A percentile compares a stretch with the other conserved stretches of the same genome.
Evolutionary conservation across 92 coral and sea anemone species (phyloP).

Genomic region (Meandrina meandrites): DNA sequence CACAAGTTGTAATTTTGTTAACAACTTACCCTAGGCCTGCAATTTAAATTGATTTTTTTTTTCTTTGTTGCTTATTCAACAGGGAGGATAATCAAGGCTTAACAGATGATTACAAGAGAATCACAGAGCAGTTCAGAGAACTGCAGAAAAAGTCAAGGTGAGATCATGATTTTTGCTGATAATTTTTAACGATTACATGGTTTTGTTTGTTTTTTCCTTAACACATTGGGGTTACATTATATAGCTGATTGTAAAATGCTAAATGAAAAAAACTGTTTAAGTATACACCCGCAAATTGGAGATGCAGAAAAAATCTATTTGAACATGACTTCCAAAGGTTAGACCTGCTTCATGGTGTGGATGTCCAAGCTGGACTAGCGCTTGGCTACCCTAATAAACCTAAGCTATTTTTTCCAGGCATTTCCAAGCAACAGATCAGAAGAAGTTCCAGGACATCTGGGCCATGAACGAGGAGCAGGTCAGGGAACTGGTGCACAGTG

Average conservation of each 20-base stretch:
- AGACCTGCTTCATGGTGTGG: too few species aligned
- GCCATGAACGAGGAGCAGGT: conserved; percentile 92
- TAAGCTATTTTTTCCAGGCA: conserved; percentile 59
- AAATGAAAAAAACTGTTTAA: too few species aligned
- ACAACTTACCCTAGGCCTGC: neutral
- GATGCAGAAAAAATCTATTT: too few species aligned
- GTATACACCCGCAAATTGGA: too few species aligned
- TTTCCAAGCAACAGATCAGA: conserved; percentile 93
- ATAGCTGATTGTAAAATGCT: neutral
- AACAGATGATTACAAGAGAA: conserved; percentile 96
- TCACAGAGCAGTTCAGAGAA: conserved; percentile 97
- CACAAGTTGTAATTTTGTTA: neutral
- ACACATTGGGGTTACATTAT: neutral
- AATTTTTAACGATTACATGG: neutral
- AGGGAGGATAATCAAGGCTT: conserved; percentile 95
- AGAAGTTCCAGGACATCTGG: conserved; percentile 98
- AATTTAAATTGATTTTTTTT: neutral
- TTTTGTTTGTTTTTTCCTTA: neutral
- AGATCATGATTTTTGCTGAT: neutral
- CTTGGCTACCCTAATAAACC: too few species aligned
- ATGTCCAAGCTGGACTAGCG: too few species aligned
- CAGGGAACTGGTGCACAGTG: conserved; percentile 79
- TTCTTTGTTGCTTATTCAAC: neutral
- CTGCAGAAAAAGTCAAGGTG: conserved; percentile 97
- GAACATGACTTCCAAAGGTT: too few species aligned